Evolutionary conservation across 2,888 invertebrate genomes (phyloP).

Genomic region (Eupithecia vulgata): DNA sequence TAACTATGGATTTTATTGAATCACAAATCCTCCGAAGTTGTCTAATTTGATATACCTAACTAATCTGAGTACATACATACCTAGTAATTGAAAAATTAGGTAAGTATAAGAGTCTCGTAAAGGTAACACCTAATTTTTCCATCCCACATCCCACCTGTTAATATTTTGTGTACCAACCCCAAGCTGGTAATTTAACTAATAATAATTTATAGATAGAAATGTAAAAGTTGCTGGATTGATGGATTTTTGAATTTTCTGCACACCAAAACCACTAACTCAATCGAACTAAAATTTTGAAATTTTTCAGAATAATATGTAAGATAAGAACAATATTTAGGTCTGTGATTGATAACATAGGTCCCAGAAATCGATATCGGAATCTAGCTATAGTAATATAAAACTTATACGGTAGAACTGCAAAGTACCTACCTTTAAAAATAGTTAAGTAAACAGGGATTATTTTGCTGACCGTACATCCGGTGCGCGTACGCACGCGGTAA

Average conservation of each 20-base stretch:
- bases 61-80: no score
- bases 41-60: background rate
- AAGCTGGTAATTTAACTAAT: background rate
- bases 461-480: constrained; percentile 42
- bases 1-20: background rate
- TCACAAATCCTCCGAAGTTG: background rate
- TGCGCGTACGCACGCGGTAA: constrained; percentile 47
- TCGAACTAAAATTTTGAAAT: no score
- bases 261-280: no score
- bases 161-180: background rate
- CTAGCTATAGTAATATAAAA: background rate
- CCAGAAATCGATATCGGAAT: background rate
- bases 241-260: background rate
- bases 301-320: no score
- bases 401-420: background rate
- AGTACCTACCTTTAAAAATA: background rate
- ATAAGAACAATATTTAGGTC: no score
- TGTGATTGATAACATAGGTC: no score
- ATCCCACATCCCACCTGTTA: background rate
- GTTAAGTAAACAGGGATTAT: constrained; percentile 18
- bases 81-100: no score
- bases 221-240: background rate
- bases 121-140: no score
- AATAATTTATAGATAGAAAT: background rate
- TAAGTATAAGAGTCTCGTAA: no score